Conservation (phyloP, 2,113 vertebrate genomes). For the Cyanistes caeruleus region DNA sequence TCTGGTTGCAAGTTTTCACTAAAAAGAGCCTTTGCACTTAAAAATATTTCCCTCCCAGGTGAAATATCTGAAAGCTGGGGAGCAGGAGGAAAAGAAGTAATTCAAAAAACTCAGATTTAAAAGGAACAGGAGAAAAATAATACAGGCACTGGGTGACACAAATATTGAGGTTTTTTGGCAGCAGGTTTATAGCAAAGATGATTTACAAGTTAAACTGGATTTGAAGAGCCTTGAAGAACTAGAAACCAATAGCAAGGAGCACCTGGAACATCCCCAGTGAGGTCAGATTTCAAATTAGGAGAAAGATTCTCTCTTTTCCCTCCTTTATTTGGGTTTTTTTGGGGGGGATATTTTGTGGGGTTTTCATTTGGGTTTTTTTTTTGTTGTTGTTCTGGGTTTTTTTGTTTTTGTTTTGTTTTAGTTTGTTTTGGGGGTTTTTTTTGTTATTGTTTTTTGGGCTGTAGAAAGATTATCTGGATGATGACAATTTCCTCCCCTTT, state of each 20-base stretch:
- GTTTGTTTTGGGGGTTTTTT: background rate
- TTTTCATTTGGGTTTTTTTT: too few relatives aligned
- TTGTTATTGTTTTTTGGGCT: background rate
- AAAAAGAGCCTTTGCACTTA: background rate
- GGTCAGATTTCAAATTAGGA: background rate
- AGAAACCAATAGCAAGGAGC: background rate
- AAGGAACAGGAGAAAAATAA: background rate
- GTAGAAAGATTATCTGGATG: background rate
- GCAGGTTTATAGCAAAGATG: background rate
- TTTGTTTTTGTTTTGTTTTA: too few relatives aligned
- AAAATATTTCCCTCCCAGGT: background rate
- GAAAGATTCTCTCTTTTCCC: background rate
- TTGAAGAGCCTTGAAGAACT: background rate
- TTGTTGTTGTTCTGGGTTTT: too few relatives aligned
- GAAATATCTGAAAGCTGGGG: background rate
- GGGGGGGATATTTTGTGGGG: too few relatives aligned
- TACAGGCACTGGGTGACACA: background rate
- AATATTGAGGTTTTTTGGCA: background rate
- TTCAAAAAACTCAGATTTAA: background rate
- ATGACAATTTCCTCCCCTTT: background rate
- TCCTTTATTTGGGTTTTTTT: too few relatives aligned
- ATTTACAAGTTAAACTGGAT: background rate
- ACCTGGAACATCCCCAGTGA: background rate
- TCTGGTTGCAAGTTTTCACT: background rate
- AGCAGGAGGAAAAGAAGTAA: accelerated